Conservation (phyloP, 2,797 vertebrate species). For the Aphelocoma californica region DNA sequence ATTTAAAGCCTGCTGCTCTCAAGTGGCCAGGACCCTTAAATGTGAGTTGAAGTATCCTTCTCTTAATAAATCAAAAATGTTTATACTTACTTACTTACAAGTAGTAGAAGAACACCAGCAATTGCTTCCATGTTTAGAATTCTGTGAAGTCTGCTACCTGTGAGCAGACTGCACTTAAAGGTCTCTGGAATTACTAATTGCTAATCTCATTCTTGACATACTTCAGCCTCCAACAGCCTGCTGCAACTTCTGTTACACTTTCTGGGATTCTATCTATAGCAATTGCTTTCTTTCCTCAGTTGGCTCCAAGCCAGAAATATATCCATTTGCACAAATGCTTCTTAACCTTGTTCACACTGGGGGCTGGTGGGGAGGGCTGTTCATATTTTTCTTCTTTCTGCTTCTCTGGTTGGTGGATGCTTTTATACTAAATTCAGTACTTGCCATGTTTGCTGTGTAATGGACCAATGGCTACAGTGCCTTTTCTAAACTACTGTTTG, state of each 20-base stretch:
- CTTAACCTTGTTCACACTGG: not conserved
- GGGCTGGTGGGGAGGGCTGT: rapidly evolving
- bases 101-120: not conserved
- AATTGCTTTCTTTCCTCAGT: not conserved
- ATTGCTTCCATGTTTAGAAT: not conserved
- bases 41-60: not conserved
- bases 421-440: not conserved
- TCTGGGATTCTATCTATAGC: not conserved
- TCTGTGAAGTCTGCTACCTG: not conserved
- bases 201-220: not conserved
- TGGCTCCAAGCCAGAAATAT: not conserved
- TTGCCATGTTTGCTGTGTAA: not conserved
- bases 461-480: not conserved
- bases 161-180: not conserved
- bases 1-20: not conserved
- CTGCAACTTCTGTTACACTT: not conserved
- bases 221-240: not conserved
- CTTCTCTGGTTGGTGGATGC: not conserved
- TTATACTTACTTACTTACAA: not conserved
- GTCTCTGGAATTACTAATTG: not conserved
- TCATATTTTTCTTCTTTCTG: not conserved
- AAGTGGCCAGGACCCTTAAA: not conserved
- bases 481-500: not conserved
- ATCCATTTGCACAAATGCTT: not conserved
- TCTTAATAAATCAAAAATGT: not conserved